phyloP scores from a whole-genome alignment of 2,888 invertebrate species.

The Dorcus parallelipipedus region DNA sequence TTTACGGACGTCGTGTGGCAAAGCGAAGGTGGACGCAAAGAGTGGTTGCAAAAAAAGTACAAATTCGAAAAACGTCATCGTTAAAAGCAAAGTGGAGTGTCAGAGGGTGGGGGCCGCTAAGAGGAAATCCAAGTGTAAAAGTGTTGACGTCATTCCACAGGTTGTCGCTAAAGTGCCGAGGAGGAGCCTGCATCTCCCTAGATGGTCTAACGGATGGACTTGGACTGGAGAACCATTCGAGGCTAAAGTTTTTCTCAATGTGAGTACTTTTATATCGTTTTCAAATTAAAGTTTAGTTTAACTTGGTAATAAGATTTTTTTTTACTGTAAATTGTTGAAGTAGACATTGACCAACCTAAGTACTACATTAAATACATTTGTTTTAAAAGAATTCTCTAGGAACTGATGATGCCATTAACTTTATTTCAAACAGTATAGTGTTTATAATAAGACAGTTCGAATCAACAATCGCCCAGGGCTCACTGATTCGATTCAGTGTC shows the following conservation, averaged over 20 bases:
- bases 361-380: too few relatives aligned
- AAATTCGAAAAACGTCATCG: conserved; percentile 1
- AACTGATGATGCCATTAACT: too few relatives aligned
- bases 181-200: conserved; percentile 50
- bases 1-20: conserved; percentile 9
- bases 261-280: conserved; percentile 51
- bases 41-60: conserved; percentile 28
- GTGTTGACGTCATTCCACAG: conserved; percentile 30
- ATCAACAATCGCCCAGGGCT: too few relatives aligned
- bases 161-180: conserved; percentile 34
- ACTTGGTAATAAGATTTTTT: too few relatives aligned
- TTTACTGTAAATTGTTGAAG: too few relatives aligned
- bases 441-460: too few relatives aligned
- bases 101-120: conserved; percentile 32
- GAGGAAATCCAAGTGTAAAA: conserved; percentile 36
- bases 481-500: too few relatives aligned
- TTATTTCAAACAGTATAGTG: too few relatives aligned
- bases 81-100: conserved; percentile 23
- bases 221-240: conserved; percentile 85
- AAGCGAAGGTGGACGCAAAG: conserved; percentile 42
- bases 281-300: too few relatives aligned
- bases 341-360: too few relatives aligned
- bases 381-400: too few relatives aligned
- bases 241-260: conserved; percentile 83
- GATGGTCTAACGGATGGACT: conserved; percentile 90